phyloP scores from a whole-genome alignment of 92 coral and sea anemone species.

The Epizoanthus scotinus region DNA sequence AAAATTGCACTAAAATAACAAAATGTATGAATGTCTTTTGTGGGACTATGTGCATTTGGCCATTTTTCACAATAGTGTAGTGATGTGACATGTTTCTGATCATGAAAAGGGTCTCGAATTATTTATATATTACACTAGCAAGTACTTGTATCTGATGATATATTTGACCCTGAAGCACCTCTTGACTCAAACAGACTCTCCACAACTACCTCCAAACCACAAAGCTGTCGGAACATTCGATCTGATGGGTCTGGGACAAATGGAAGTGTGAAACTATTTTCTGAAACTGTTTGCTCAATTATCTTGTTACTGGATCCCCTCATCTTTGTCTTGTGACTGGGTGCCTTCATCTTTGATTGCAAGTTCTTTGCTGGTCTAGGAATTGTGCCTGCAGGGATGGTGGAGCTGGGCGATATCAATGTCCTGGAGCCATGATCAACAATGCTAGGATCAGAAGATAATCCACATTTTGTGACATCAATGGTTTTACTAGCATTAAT shows the following conservation, averaged over 20 bases:
- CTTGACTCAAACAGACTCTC: background rate
- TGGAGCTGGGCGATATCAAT: background rate
- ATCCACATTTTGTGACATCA: background rate
- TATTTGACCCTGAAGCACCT: background rate
- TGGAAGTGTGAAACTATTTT: background rate
- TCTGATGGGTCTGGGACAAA: conserved; percentile 38
- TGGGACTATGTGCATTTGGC: too few relatives aligned
- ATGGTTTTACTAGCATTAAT: background rate
- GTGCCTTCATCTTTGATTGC: conserved; percentile 10
- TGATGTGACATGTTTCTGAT: too few relatives aligned
- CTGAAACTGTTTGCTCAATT: background rate
- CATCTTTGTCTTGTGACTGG: background rate
- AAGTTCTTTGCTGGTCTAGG: background rate
- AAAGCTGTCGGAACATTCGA: conserved; percentile 34
- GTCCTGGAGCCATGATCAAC: background rate
- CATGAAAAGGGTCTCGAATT: background rate
- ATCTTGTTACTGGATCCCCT: conserved; percentile 5
- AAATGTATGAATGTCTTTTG: too few relatives aligned
- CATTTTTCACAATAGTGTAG: too few relatives aligned
- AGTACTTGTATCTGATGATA: background rate
- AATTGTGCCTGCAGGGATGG: background rate
- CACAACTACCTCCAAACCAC: conserved; percentile 36
- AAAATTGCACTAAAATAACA: too few relatives aligned
- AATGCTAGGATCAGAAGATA: background rate
- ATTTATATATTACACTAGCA: background rate